Conservation (phyloP, 92 coral and sea anemone genomes). For the Paragorgia papillata region DNA sequence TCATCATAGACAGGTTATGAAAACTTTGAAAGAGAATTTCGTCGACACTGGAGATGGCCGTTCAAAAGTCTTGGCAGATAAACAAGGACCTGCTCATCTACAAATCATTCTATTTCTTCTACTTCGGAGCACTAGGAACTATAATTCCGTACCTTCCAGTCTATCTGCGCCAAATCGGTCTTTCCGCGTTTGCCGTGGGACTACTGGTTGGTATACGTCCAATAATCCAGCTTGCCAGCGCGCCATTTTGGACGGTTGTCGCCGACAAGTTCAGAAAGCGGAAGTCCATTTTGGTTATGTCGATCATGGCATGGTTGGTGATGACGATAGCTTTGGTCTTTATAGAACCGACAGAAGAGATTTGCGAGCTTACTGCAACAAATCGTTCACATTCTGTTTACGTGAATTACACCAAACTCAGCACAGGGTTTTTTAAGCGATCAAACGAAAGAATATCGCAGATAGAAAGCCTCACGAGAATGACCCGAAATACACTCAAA, state of each 20-base stretch:
- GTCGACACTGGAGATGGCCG: slow-evolving; percentile 44
- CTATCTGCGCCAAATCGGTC: slow-evolving; percentile 95
- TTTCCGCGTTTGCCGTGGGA: slow-evolving; percentile 96
- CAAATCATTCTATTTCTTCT: slow-evolving; percentile 95
- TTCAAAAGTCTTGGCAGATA: slow-evolving; percentile 62
- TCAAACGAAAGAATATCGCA: slow-evolving; percentile 30
- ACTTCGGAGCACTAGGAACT: slow-evolving; percentile 87
- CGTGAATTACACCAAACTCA: slow-evolving; percentile 88
- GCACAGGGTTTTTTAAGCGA: slow-evolving; percentile 93
- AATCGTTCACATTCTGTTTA: slow-evolving; percentile 63
- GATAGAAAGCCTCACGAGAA: neutral
- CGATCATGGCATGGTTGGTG: slow-evolving; percentile 91
- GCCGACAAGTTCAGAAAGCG: slow-evolving; percentile 94
- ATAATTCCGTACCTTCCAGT: slow-evolving; percentile 91
- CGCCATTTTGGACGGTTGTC: slow-evolving; percentile 98
- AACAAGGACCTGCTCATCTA: slow-evolving; percentile 85
- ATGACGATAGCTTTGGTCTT: slow-evolving; percentile 94
- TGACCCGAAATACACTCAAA: neutral
- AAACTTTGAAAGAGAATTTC: neutral
- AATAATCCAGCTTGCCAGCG: slow-evolving; percentile 97
- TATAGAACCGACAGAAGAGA: slow-evolving; percentile 94
- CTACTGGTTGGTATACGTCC: slow-evolving; percentile 89
- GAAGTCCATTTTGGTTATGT: slow-evolving; percentile 89
- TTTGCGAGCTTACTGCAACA: slow-evolving; percentile 81
- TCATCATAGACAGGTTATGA: neutral